phyloP scores from a whole-genome alignment of 2,888 invertebrate genomes.

The Laspeyria flexula region DNA sequence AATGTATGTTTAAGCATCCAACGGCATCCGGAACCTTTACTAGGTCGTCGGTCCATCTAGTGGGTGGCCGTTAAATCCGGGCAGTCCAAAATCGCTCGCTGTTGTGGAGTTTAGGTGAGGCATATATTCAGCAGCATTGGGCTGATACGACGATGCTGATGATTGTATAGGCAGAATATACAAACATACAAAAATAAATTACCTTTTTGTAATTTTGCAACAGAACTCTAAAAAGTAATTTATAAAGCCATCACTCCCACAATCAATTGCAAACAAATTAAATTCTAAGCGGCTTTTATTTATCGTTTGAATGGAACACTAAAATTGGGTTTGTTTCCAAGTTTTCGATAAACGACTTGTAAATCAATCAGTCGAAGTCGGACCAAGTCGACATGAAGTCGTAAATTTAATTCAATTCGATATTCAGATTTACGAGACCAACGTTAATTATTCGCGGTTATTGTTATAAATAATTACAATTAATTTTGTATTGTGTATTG shows the following conservation, averaged over 20 bases:
- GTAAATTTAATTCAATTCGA: constrained; percentile 7
- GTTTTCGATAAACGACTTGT: constrained; percentile 42
- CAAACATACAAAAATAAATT: too few relatives aligned
- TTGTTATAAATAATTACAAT: background rate
- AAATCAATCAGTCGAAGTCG: constrained; percentile 41
- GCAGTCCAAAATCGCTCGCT: too few relatives aligned
- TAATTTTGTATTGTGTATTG: background rate
- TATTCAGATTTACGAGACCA: constrained; percentile 8
- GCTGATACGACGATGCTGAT: too few relatives aligned
- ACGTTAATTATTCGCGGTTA: constrained; percentile 1
- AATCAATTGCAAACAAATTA: constrained; percentile 13
- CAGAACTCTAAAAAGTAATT: background rate
- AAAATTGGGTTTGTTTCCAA: constrained; percentile 39
- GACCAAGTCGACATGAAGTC: constrained; percentile 22
- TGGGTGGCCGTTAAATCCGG: too few relatives aligned
- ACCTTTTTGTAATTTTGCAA: too few relatives aligned
- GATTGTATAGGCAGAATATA: too few relatives aligned
- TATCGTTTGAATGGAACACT: constrained; percentile 32
- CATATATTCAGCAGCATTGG: too few relatives aligned
- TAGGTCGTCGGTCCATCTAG: too few relatives aligned
- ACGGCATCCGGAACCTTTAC: too few relatives aligned
- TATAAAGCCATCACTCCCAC: background rate
- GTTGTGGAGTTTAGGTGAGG: too few relatives aligned
- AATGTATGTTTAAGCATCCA: too few relatives aligned
- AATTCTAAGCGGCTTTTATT: constrained; percentile 32